phyloP scores from a whole-genome alignment of 2,113 vertebrate species.

The Ondatra zibethicus region DNA sequence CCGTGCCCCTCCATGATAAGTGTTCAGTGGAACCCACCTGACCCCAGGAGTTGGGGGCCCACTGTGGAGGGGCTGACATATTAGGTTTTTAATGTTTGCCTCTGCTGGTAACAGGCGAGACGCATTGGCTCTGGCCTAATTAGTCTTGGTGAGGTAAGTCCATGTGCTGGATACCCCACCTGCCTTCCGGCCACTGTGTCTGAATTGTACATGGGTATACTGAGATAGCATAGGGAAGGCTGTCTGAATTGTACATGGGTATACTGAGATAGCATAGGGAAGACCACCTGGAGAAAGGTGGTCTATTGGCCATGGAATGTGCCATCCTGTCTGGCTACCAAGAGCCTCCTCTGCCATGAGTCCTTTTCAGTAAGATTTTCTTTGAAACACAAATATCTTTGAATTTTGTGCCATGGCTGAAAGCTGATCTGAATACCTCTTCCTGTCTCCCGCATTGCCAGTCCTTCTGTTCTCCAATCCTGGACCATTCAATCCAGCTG shows the following conservation, averaged over 20 bases:
- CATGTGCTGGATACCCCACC: not conserved
- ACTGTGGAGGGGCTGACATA: no score
- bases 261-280: not conserved
- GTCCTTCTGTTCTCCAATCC: not conserved
- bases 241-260: not conserved
- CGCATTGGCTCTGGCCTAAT: not conserved
- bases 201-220: not conserved
- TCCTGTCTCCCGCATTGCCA: not conserved
- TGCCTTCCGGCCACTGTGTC: not conserved
- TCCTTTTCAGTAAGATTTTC: not conserved
- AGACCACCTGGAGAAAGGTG: not conserved
- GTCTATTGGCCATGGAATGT: not conserved
- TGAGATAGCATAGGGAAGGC: not conserved
- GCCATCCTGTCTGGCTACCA: not conserved
- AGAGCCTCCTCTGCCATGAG: not conserved
- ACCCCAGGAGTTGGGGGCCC: not conserved
- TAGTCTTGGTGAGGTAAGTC: not conserved
- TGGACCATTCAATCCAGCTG: not conserved
- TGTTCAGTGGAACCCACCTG: not conserved
- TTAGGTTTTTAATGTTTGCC: not conserved
- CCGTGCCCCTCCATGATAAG: not conserved
- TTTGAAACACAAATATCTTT: not conserved
- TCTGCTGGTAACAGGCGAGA: not conserved
- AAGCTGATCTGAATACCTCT: not conserved
- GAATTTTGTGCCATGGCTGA: not conserved